phyloP scores from a whole-genome alignment of 2,797 vertebrate genomes.

The Chaunax sp. region DNA sequence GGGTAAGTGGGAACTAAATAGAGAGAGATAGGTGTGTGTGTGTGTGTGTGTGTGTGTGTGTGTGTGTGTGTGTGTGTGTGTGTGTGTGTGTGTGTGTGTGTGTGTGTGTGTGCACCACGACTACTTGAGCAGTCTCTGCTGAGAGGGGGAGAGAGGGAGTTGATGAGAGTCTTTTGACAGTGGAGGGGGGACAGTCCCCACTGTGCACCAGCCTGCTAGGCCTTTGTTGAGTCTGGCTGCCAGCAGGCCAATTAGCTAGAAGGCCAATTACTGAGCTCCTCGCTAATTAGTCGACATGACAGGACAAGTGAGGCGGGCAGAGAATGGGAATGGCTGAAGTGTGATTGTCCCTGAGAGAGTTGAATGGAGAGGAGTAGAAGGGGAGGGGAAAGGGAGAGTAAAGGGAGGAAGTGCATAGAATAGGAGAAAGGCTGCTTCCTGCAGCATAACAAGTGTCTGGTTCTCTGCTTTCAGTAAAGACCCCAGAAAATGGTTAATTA shows the following conservation, averaged over 20 bases:
- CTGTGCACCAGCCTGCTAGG: conserved; percentile 66
- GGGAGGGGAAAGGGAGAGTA: conserved; percentile 42
- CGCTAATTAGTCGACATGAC: conserved; percentile 81
- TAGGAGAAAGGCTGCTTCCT: conserved; percentile 70
- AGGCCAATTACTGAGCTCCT: conserved; percentile 81
- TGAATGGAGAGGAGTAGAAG: conserved; percentile 56
- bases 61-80: conserved; percentile 2
- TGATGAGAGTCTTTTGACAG: conserved; percentile 75
- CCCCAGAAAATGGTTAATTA: conserved; percentile 52
- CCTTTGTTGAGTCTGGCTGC: conserved; percentile 79
- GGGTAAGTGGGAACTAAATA: conserved; percentile 36
- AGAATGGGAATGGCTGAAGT: conserved; percentile 64
- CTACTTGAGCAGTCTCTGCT: conserved; percentile 60
- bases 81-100: conserved; percentile 21
- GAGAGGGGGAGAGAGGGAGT: conserved; percentile 62
- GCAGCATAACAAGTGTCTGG: conserved; percentile 50
- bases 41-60: conserved; percentile 22
- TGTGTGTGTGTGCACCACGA: conserved; percentile 3
- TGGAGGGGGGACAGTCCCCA: conserved; percentile 68
- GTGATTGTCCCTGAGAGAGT: conserved; percentile 65
- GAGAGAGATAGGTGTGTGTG: conserved; percentile 22
- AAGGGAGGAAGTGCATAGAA: conserved; percentile 46
- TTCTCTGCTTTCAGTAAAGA: conserved; percentile 52
- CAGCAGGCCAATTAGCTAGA: conserved; percentile 81
- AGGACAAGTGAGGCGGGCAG: conserved; percentile 71